Evolutionary conservation across 2,888 invertebrate genomes (phyloP), one percentile per base, ranked within the genome.

Genomic region (Troglohyphantes excavatus): DNA sequence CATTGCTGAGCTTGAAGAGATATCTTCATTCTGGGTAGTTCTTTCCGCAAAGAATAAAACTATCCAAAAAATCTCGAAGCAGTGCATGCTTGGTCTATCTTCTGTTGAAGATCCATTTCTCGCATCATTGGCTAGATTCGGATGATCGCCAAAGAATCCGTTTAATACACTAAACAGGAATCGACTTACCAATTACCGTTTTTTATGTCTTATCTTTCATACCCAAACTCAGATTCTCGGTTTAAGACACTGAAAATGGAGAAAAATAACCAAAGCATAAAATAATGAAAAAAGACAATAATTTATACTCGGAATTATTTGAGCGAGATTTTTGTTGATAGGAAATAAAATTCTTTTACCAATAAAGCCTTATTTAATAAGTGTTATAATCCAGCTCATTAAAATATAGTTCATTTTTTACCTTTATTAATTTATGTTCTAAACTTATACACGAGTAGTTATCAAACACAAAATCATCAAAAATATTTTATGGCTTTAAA

Each of bases 51-150:
- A 53, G 11, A 9, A 72, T 23, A 46, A 72, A 46, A 46, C 9
- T 23, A 6, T 23, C 46, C 46, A 19, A 61, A 75, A 75, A 75
- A 9, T 59, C 19, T 53, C 13, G 19, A 13, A 9, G 21, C n/a
- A n/a, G 61, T 9, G 21, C 53, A 29, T 33, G 75, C 29, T 46
- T 26, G 33, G 29, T 26, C 7, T 7, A 17, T 65, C 63, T 65
- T 78, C 61, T 39, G 78, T 65, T 17, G 17, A 43, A 78, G 39
- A 78, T 65, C 65, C 78, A 65, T 78, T 78, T 78, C 65, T 43
- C 78, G 78, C 78, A 43, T 78, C 78, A 78, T 65, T 78, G 78
- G 39, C 2, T 26, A 26, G 65, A 78, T 65, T 78, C 61, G 75
- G 75, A 21, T 61, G 75, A 75, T 61, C 61, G 78, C 78, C 63